These are phyloP conservation scores for Sogatella furcifera DNA, from an alignment of 1,140 invertebrate species.

Conservation along the genomic window DNA sequence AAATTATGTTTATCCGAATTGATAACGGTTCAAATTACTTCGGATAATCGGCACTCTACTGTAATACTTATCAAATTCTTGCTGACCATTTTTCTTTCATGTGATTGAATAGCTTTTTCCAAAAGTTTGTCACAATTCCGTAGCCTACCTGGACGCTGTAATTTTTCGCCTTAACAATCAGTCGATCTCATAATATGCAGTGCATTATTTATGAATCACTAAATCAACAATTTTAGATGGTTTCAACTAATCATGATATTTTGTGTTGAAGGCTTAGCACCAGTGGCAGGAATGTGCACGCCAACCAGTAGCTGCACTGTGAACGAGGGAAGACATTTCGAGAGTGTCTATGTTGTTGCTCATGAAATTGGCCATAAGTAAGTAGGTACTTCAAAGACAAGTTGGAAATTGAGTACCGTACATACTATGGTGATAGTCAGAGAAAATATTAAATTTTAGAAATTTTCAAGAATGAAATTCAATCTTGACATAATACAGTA, in stretches of 20 bases:
- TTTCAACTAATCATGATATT: background rate
- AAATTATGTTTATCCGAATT: too few species aligned
- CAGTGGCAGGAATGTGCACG: constrained; percentile 52
- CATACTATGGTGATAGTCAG: background rate
- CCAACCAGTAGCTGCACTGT: constrained; percentile 48
- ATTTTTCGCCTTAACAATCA: too few species aligned
- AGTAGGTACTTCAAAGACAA: constrained; percentile 30
- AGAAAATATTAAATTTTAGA: background rate
- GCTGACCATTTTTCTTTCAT: too few species aligned
- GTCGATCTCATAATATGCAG: too few species aligned
- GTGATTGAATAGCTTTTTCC: too few species aligned
- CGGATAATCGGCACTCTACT: too few species aligned
- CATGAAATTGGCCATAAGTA: constrained; percentile 54
- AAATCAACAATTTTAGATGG: too few species aligned
- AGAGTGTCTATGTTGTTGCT: constrained; percentile 49
- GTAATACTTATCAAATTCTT: too few species aligned
- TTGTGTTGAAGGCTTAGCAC: constrained; percentile 39
- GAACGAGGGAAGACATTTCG: constrained; percentile 52
- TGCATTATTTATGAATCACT: too few species aligned
- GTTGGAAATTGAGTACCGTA: background rate
- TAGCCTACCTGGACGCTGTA: too few species aligned
- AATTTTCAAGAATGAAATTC: background rate
- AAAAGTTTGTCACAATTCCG: too few species aligned
- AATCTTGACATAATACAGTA: background rate
- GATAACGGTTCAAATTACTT: too few species aligned